Evolutionary conservation across 2,113 vertebrate genomes (phyloP), one percentile per base, ranked within the genome.

Genomic region (Phylloscopus trochilus): DNA sequence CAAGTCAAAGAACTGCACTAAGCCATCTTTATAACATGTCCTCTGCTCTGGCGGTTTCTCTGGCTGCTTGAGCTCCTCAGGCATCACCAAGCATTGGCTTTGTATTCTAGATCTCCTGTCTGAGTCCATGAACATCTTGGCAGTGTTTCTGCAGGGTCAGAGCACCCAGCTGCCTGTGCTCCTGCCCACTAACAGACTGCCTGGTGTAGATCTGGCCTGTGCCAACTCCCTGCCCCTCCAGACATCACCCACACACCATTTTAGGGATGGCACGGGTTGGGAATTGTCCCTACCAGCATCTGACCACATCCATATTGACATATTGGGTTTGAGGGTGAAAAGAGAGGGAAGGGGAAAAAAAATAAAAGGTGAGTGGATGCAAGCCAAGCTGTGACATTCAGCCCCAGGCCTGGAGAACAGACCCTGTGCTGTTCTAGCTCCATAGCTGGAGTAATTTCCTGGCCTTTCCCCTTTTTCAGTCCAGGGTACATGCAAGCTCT

Each of bases 181-280:
- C 18, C 12, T 80, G 37, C 23, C 35, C 52, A n/a, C 31, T 3
- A 1, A 9, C 9, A 37, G 0, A 0, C 5, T 52, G 60, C 19
- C 46, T 59, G 77, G 13, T 14, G 15, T 2, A 37, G 31, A 31
- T 53, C 19, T 51, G 44, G 22, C 26, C 60, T 24, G 5, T 68
- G 20, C 13, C 58, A 69, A 4, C n/a, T 55, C 19, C 15, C 60
- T 68, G 33, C 20, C 30, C 24, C 55, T n/a, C 46, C 26, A 89
- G 19, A 64, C 7, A 7, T 49, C 13, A 28, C 15, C 6, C 26
- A 21, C 2, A 2, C 22, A 74, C 10, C 2, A 10, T 62, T 83
- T 18, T 41, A 37, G 37, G 28, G 23, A 55, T n/a, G 53, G 33
- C 47, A 85, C 14, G 13, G 39, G 28, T 4, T 44, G 10, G 15